Base-by-base conservation (phyloP, 2,797 vertebrate genomes). In the Crocidura indochinensis region DNA sequence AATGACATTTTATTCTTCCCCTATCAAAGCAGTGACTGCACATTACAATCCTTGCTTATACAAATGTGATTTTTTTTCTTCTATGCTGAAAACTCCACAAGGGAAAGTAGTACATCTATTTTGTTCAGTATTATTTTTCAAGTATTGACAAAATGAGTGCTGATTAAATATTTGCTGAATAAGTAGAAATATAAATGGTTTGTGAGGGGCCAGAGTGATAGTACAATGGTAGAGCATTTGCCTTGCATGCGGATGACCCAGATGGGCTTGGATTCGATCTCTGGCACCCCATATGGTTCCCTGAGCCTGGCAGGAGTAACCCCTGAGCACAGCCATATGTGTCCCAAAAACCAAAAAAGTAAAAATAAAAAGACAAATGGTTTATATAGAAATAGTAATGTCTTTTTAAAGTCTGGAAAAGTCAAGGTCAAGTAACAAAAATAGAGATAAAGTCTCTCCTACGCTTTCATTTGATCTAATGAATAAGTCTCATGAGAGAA, bases 141-240 rank as follows among this genome's bases (percentile, higher is more conserved):
- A 84, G 62, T 76, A 44, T 53, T 72, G 44, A 47, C 22, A 73
- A 68, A 72, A 49, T 75, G 73, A 27, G 17, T 69, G 87, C 38
- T 77, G 89, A 71, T 12, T 83, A 84, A 75, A 88, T 84, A 81
- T 82, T 84, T 88, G 56, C 84, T 49, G 22, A 94, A 77, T 72
- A 65, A 62, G 72, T 71, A 77, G 65, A 60, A 71, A 26, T 20
- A 38, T 1, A 90, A 82, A 22, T 53, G 51, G 6, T 72, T 53
- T 24, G 44, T 74, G 6, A 38, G 38, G 38, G 38, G 38, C 38
- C 38, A 38, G 38, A 38, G 38, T 38, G 38, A 38, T 38, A 38
- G 38, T 5, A 38, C 38, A 38, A 38, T 38, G 2, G 38, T 38
- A 38, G 38, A 38, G 38, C 5, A 5, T 38, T 38, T 38, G 38